Percentiles rank a stretch among this genome's conserved stretches.
These are phyloP conservation scores for Varroa destructor DNA, from an alignment of 1,140 invertebrate genomes.

Conservation along the genomic window DNA sequence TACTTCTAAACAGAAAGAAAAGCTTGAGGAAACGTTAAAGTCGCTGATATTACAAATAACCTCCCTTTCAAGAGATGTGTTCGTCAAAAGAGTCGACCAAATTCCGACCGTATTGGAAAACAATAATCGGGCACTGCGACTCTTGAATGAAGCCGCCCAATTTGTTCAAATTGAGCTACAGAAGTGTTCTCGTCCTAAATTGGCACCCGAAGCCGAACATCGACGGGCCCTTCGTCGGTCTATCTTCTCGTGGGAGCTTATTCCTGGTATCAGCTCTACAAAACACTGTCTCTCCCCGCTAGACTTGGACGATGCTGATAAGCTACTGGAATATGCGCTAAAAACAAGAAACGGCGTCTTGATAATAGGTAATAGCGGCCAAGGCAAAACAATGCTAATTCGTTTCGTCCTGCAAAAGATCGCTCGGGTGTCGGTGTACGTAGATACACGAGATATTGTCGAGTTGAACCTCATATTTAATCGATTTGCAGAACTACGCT, in stretches of 20 bases:
- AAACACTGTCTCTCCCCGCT: not conserved
- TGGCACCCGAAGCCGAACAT: no score
- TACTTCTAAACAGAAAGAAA: no score
- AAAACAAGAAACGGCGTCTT: not conserved
- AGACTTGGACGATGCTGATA: not conserved
- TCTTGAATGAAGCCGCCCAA: no score
- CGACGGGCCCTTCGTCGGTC: no score
- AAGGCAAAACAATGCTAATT: conserved; percentile 9
- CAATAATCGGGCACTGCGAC: no score
- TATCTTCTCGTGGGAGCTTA: conserved; percentile 16
- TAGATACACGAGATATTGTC: not conserved
- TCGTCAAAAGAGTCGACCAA: no score
- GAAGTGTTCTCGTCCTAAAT: no score
- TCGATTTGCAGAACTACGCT: not conserved
- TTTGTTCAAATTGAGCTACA: no score
- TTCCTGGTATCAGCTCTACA: not conserved
- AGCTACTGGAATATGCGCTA: not conserved
- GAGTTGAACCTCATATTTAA: not conserved
- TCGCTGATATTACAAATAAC: no score
- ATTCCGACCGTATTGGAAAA: no score
- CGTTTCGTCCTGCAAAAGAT: not conserved
- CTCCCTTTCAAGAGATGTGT: no score
- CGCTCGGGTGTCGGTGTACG: not conserved
- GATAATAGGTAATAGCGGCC: conserved; percentile 1
- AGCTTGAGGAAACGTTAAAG: no score